Evolutionary conservation across 2,797 vertebrate species (phyloP).

Genomic region (Oreochromis mossambicus): DNA sequence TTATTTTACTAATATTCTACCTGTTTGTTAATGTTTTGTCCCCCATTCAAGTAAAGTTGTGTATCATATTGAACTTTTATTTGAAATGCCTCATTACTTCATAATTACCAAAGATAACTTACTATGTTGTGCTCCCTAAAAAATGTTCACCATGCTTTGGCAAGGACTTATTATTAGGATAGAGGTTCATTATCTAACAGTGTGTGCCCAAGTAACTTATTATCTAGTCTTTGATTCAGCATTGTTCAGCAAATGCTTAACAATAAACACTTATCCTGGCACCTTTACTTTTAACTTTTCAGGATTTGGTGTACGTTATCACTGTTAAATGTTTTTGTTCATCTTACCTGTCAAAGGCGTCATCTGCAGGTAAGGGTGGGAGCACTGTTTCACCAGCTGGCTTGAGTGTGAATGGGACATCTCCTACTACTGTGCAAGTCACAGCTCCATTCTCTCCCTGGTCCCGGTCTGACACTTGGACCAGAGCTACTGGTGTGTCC

Average conservation of each 20-base stretch:
- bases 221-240: background rate
- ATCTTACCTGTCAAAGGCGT: constrained; percentile 77
- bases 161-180: background rate
- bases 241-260: background rate
- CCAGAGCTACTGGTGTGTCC: constrained; percentile 92
- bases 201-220: background rate
- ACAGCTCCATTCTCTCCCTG: constrained; percentile 95
- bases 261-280: background rate
- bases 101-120: constrained; percentile 12
- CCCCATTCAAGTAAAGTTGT: background rate
- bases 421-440: constrained; percentile 94
- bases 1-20: background rate
- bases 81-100: constrained; percentile 26
- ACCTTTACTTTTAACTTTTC: background rate
- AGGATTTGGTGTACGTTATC: background rate
- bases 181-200: background rate
- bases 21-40: background rate
- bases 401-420: constrained; percentile 96
- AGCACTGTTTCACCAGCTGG: constrained; percentile 87
- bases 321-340: background rate
- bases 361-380: constrained; percentile 75
- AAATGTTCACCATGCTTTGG: background rate
- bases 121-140: background rate
- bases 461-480: constrained; percentile 94
- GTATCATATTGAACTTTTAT: background rate